Evolutionary conservation across 2,113 vertebrate genomes (phyloP).

Genomic region (Hydrolagus affinis): DNA sequence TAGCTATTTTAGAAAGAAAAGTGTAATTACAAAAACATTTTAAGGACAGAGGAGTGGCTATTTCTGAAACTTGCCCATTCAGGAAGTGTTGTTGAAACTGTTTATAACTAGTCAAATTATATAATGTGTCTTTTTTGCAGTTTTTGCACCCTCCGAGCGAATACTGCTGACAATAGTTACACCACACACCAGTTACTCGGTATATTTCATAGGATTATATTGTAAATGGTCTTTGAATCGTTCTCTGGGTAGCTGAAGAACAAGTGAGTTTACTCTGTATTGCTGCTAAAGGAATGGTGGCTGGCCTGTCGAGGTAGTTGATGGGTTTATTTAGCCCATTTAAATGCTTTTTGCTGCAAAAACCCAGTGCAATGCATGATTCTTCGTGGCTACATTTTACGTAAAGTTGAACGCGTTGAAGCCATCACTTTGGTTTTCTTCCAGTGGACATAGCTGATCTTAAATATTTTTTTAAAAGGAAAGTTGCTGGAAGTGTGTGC

Average conservation of each 20-base stretch:
- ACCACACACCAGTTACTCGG: background rate
- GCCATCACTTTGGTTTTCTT: background rate
- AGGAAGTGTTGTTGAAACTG: too few relatives aligned
- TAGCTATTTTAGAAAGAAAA: background rate
- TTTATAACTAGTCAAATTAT: too few relatives aligned
- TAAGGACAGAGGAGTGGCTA: background rate
- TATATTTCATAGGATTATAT: background rate
- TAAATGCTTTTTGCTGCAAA: background rate
- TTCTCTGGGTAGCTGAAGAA: background rate
- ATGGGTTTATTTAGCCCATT: background rate
- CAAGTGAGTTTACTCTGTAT: background rate
- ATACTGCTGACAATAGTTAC: too few relatives aligned
- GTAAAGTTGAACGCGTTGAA: too few relatives aligned
- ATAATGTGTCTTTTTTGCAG: too few relatives aligned
- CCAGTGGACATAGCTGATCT: background rate
- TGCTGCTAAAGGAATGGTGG: background rate
- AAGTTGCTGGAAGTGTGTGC: background rate
- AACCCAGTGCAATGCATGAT: background rate
- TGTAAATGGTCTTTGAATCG: background rate
- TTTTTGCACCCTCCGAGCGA: too few relatives aligned
- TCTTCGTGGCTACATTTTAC: background rate
- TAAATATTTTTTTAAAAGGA: too few relatives aligned
- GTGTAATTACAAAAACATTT: background rate
- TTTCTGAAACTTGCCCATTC: too few relatives aligned
- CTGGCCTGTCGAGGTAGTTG: background rate